Evolutionary conservation across 2,888 invertebrate genomes (phyloP), one percentile per base, ranked within the genome.

Genomic region (Drosophila barbarae): DNA sequence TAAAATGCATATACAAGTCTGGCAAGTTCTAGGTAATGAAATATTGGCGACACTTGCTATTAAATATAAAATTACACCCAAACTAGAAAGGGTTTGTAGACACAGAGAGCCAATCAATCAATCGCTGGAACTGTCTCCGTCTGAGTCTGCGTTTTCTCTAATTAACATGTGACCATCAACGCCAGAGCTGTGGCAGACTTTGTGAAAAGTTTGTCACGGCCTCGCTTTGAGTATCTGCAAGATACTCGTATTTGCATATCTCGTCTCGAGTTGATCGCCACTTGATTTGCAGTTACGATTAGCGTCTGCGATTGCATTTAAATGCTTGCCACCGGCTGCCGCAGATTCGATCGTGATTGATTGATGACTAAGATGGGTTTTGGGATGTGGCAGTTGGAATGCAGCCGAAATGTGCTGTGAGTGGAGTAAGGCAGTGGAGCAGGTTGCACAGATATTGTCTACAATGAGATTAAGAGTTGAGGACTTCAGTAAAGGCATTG

Each of bases 281-380:
- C 73, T 79, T 80, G 78, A 78, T 78, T 78, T 78, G 75, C 73
- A 69, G 65, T 50, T 68, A 53, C 77, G 78, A 81, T 80, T 78
- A 80, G 70, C 67, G 69, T 52, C 76, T 69, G 41, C 49, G 81
- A 77, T 77, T 81, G 72, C 73, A 77, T 81, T 75, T 72, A 79
- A 79, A 77, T 78, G 77, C 70, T 77, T 78, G 78, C 81, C 78
- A 75, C 61, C 78, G 78, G 78, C 77, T 61, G 55, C 49, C n/a
- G 56, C 46, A 39, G 56, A 53, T 66, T 10, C 30, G 38, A 50
- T 35, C 21, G 34, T 68, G 77, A 75, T 73, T 76, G 76, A 75
- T 66, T 76, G 78, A 50, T 23, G 53, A 9, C 32, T 44, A 9
- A 32, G 28, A 42, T 46, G 34, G 49, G 36, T 30, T 52, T 53